Base-by-base conservation (phyloP, 2,888 invertebrate genomes). In the Actias luna region DNA sequence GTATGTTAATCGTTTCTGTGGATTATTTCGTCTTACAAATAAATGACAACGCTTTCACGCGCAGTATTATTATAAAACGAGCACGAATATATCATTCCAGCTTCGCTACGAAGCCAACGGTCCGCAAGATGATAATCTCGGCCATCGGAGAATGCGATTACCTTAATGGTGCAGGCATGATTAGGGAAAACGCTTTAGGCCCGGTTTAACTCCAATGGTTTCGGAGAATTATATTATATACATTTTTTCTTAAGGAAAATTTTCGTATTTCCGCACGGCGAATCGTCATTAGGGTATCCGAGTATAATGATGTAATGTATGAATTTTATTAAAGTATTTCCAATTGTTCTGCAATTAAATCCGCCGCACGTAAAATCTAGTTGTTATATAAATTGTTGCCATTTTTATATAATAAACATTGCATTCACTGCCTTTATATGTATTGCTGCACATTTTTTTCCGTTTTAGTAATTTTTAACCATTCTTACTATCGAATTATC, bases 51-150 rank as follows among this genome's bases (percentile, higher is more conserved):
- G 55, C n/a, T 29, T n/a, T 29, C 55, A 27, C 5, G 5, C 55
- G 8, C 27, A n/a, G n/a, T 29, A 29, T 55, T 35, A 61, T 36
- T 29, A 25, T 18, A 61, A 61, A 36, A 36, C 16, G 27, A 57
- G 16, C 16, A 50, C n/a, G 22, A 31, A 52, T 60, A 60, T 60
- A 60, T 68, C 65, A 64, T 67, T 68, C 58, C 61, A 65, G 60
- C 57, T 62, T 62, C 64, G 57, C 61, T 46, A 70, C 67, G 63
- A 66, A 69, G 46, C 63, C 66, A 73, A 72, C 65, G 72, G 68
- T 58, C 71, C 68, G 68, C 72, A 61, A 72, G 74, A 75, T 75
- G 71, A 75, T 76, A 75, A 78, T 79, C 78, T 73, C 64, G 33
- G 66, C 63, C 67, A 65, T 69, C 62, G 64, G 69, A 29, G 65